Evolutionary conservation across 2,888 invertebrate species (phyloP), one percentile per base, ranked within the genome.

Genomic region (Drosophila kuntzei): DNA sequence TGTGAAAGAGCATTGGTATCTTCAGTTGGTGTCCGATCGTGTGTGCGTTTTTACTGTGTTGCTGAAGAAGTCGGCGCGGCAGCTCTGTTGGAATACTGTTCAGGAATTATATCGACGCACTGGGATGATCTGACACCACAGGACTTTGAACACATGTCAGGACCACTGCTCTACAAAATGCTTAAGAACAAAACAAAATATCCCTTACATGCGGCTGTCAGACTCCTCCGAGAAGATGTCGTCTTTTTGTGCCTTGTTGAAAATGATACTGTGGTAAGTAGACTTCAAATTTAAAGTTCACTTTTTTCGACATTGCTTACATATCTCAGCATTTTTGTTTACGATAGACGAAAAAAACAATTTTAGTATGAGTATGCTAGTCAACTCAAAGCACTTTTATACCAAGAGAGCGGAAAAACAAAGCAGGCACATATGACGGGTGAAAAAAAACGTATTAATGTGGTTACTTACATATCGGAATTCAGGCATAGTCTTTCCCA

Each of bases 91-190:
- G 96, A 97, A 78, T 96, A 97, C 89, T 98, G 97, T 90, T 98
- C 98, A 4, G 95, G 96, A 8, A 94, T 99, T 34, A 98, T 99
- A 90, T 97, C 98, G 16, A 95, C 96, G 25, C 97, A 98, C 91
- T 99, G 99, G 99, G 97, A 95, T 87, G 95, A 95, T 88, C 91
- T 95, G 61, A 95, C 95, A 72, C 93, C 96, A 44, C 96, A 96
- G 51, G 98, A 99, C 92, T 99, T 99, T 92, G 96, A 95, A 50
- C 96, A 97, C 90, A 98, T 99, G 97, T 96, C 97, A 0, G 98
- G 98, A 0, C 95, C 97, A 0, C 93, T 98, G 46, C 93, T 98
- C 39, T 98, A 97, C 91, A 95, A 96, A 84, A 97, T 99, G 96
- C 93, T 99, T 87, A 98, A 98, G 93, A 95, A 95, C 72, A 98